Evolutionary conservation across 92 coral and sea anemone genomes (phyloP), one percentile per base, ranked within the genome.

Genomic region (Diadumene lineata): DNA sequence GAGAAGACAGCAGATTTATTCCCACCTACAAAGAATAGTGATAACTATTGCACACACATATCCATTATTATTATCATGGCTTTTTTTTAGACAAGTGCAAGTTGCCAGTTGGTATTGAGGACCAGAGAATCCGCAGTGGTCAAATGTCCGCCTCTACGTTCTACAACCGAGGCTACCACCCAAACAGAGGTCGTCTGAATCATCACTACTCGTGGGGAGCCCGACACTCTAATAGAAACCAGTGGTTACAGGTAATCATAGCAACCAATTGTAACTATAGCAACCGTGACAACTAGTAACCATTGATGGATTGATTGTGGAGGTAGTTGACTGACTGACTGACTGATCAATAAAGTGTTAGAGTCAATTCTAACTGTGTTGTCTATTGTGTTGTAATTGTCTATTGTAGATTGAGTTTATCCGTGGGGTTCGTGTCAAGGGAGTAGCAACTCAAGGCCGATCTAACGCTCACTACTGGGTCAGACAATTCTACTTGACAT

Each of bases 371-470:
- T n/a, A n/a, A n/a, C n/a, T n/a, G n/a, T n/a, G n/a, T n/a, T n/a
- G n/a, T n/a, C n/a, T n/a, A 44, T 7, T 31, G 50, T 15, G 13
- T 66, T 23, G 23, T 43, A 8, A 10, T 61, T 61, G 31, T 11
- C 16, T 48, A 6, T 11, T 53, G 8, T 64, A 76, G 81, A 53
- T 76, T 22, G 64, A 66, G 31, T 77, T 93, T 26, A 75, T 75
- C 28, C 55, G 23, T 55, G 63, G 79, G 11, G 81, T 64, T 33
- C 84, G 79, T 53, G 86, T 92, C 15, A 91, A 83, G 55, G 90
- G 94, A 22, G 84, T 93, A 11, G 90, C 94, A 9, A 88, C 93
- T 50, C 98, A 93, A 62, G 98, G 97, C 10, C 82, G 91, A 48
- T 93, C 90, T 31, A 76, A 80, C 27, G 60, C 83, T 18, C 68